Evolutionary conservation across 2,113 vertebrate genomes (phyloP).

Genomic region (Hydrochoerus hydrochaeris): DNA sequence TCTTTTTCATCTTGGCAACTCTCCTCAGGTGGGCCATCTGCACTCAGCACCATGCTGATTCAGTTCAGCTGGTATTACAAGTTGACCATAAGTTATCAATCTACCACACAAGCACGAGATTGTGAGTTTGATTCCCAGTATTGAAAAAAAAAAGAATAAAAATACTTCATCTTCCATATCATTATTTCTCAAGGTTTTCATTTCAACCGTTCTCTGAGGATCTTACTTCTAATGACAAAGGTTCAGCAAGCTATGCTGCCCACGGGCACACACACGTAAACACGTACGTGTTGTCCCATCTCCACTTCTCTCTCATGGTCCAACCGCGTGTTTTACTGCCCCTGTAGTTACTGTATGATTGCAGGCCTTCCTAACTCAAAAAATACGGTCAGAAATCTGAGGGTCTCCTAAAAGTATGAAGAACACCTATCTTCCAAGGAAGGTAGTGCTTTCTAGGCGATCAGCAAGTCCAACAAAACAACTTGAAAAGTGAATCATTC

Average conservation of each 20-base stretch:
- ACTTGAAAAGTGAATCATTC: not conserved
- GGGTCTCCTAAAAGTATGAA: not conserved
- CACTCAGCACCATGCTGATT: no score
- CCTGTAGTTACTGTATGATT: not conserved
- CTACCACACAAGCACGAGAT: no score
- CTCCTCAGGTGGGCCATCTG: no score
- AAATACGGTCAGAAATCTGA: not conserved
- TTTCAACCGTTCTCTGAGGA: not conserved
- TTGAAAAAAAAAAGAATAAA: not conserved
- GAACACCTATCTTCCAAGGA: not conserved
- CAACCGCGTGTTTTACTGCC: not conserved
- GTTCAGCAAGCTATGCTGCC: not conserved
- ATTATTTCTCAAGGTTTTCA: not conserved
- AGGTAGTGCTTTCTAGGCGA: not conserved
- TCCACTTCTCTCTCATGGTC: not conserved
- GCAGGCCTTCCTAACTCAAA: not conserved
- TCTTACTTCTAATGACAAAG: not conserved
- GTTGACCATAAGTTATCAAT: no score
- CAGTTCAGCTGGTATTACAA: no score
- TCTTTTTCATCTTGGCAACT: no score
- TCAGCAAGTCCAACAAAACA: not conserved
- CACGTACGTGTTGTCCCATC: no score
- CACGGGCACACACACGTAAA: not conserved
- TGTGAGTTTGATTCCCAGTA: no score
- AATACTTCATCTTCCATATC: not conserved